Percentiles rank a stretch among this genome's conserved stretches.
These are phyloP conservation scores for Simalia tracyae DNA, from an alignment of 2,797 vertebrate species.

Conservation along the genomic window DNA sequence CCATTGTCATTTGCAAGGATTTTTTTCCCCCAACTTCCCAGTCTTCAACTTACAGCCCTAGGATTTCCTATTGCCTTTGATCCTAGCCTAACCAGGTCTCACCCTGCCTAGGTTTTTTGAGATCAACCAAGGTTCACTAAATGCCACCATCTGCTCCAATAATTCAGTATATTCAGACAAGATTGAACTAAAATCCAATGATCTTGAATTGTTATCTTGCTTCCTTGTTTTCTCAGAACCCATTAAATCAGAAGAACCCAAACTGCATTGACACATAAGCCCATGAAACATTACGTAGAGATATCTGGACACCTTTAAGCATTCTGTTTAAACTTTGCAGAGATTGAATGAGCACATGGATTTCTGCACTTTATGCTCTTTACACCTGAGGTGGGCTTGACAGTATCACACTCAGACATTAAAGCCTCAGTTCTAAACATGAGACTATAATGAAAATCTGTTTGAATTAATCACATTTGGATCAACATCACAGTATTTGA, in stretches of 20 bases:
- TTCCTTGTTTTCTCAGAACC: no score
- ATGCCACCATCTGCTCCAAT: neutral
- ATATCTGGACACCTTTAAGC: neutral
- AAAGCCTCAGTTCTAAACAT: neutral
- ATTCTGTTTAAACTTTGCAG: neutral
- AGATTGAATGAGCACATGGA: neutral
- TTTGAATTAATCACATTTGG: neutral
- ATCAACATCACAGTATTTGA: neutral
- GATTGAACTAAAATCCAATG: neutral
- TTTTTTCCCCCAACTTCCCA: neutral
- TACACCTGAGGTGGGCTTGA: neutral
- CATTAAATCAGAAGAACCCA: neutral
- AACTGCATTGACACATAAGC: neutral
- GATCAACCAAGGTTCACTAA: neutral
- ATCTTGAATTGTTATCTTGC: neutral
- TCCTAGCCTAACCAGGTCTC: neutral
- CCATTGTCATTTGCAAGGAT: neutral
- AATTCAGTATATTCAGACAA: neutral
- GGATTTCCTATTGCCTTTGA: neutral
- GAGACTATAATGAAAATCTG: neutral
- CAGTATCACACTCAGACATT: neutral
- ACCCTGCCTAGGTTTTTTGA: neutral
- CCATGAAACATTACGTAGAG: neutral
- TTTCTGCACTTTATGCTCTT: neutral
- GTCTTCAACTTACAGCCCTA: neutral